Base-by-base conservation (phyloP, 2,888 invertebrate genomes). In the Drosophila vallismaia region DNA sequence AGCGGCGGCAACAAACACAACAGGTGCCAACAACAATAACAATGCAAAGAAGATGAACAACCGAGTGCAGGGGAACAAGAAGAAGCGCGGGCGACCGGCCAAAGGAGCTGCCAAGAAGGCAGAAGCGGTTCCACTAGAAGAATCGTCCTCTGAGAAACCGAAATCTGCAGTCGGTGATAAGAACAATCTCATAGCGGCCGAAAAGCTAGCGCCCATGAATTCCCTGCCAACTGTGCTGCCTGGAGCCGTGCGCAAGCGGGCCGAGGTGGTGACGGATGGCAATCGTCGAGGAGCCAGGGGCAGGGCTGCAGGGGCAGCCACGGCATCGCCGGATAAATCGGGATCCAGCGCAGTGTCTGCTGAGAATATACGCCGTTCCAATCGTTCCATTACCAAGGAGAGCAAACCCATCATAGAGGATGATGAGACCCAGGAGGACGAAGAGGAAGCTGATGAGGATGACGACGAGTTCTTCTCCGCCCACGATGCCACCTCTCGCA, bases 191-290 rank as follows among this genome's bases (percentile, higher is more conserved):
- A 64, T 46, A 45, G 40, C 62, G 55, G 53, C 53, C 8, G 49
- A 36, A 6, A 42, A 44, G 26, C 29, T 44, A 49, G 3, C 33
- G 7, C 31, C 49, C 9, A 31, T 44, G 10, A 44, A 29, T 36
- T 29, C 54, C 1, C 33, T 55, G 36, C 55, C 74, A 4, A 62
- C 68, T 7, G 62, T 73, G 12, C 71, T 76, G 24, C 86, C 82
- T 9, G 93, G 93, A 80, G 93, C 93, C n/a, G 93, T 93, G 1
- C 90, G 93, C 31, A 94, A 94, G 86, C 89, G 93, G 42, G 93
- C 93, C 3, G 93, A 93, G 63, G 86, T 90, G 49, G 74, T 88
- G 44, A 76, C 91, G 1, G 91, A 90, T 33, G 90, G 91, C 2
- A 91, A 91, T 72, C 83, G 91, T 26, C 87, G 89, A 7, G 86